These are phyloP conservation scores for Sycophila texana DNA, from an alignment of 2,888 invertebrate genomes.

Conservation along the genomic window DNA sequence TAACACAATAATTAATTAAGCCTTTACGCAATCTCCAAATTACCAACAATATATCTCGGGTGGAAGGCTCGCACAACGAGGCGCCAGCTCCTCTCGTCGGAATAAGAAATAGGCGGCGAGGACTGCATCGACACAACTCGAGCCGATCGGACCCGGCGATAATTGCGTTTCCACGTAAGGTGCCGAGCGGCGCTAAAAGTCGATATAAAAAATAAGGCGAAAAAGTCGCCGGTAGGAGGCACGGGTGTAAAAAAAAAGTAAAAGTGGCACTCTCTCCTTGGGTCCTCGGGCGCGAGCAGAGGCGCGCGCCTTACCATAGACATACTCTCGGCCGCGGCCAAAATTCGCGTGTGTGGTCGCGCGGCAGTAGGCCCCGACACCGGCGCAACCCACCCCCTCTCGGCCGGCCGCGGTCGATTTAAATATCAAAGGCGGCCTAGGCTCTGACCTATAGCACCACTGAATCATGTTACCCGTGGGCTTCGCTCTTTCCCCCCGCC, in stretches of 20 bases:
- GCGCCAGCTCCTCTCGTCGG: slow-evolving; percentile 20
- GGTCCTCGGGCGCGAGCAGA: slow-evolving; percentile 43
- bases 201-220: slow-evolving; percentile 1
- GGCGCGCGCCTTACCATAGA: slow-evolving; percentile 62
- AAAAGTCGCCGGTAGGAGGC: neutral
- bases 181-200: slow-evolving; percentile 54
- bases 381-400: slow-evolving; percentile 3
- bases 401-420: slow-evolving; percentile 65
- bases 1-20: too few species aligned
- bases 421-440: slow-evolving; percentile 76
- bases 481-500: slow-evolving; percentile 18
- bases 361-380: slow-evolving; percentile 18
- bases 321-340: slow-evolving; percentile 63
- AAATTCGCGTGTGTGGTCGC: slow-evolving; percentile 73
- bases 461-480: slow-evolving; percentile 75
- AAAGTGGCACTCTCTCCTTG: slow-evolving; percentile 47
- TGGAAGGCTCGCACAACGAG: slow-evolving; percentile 5
- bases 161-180: slow-evolving; percentile 57
- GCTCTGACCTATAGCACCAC: slow-evolving; percentile 75
- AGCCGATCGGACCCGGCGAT: slow-evolving; percentile 50
- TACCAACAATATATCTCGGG: neutral
- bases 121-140: slow-evolving; percentile 8
- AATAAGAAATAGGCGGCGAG: slow-evolving; percentile 15
- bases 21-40: too few species aligned
- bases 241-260: slow-evolving; percentile 35